phyloP scores from a whole-genome alignment of 2,797 vertebrate genomes.

The Sebastes itinus region DNA sequence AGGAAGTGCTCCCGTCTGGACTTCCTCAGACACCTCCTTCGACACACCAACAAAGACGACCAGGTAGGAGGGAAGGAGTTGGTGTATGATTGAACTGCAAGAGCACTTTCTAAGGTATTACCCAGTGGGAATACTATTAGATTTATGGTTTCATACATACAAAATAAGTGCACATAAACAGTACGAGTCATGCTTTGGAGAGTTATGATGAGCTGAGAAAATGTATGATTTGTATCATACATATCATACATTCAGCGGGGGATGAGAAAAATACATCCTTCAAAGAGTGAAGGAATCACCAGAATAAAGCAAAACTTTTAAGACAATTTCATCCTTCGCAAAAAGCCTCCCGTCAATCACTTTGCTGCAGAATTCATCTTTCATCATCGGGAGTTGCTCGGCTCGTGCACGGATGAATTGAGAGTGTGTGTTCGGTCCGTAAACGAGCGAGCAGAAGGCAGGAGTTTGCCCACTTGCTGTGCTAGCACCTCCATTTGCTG shows the following conservation, averaged over 20 bases:
- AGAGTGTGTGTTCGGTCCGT: conserved; percentile 34
- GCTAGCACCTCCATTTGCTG: conserved; percentile 71
- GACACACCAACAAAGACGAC: conserved; percentile 91
- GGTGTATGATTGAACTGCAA: background rate
- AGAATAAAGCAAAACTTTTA: background rate
- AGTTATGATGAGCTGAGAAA: background rate
- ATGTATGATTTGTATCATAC: background rate
- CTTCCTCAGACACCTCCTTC: conserved; percentile 90
- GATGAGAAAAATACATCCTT: background rate
- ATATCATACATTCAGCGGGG: too few relatives aligned
- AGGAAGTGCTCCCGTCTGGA: conserved; percentile 92
- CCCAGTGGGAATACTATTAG: background rate
- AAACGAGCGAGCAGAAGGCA: conserved; percentile 59
- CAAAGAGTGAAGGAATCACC: background rate
- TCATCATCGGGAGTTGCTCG: conserved; percentile 24
- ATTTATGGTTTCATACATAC: background rate
- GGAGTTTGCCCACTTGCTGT: conserved; percentile 64
- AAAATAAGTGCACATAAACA: background rate
- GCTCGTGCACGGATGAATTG: conserved; percentile 39
- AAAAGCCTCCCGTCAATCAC: conserved; percentile 20
- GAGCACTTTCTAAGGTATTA: background rate
- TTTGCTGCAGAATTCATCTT: conserved; percentile 10
- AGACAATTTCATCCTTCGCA: background rate
- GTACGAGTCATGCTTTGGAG: background rate
- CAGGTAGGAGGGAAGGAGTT: conserved; percentile 82